Conservation (phyloP, 2,797 vertebrate genomes). For the Myotis vivesi region DNA sequence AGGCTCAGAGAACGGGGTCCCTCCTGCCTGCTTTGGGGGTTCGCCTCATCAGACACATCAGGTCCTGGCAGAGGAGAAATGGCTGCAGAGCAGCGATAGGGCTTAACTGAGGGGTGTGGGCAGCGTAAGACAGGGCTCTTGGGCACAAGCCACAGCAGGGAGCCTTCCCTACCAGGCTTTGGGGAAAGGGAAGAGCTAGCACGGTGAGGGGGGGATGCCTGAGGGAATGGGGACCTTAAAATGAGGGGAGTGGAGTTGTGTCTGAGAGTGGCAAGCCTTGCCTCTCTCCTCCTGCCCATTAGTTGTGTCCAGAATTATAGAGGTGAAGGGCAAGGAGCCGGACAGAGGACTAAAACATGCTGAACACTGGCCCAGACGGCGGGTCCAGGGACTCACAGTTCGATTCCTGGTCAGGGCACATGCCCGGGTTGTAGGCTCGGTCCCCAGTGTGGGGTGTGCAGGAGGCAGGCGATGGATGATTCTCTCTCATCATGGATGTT, state of each 20-base stretch:
- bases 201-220: neutral
- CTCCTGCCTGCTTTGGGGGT: neutral
- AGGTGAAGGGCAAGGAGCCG: neutral
- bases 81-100: neutral
- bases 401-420: too few relatives aligned
- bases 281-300: neutral
- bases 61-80: neutral
- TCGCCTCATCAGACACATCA: neutral
- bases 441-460: too few relatives aligned
- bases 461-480: too few relatives aligned
- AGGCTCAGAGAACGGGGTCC: neutral
- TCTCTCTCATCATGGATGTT: too few relatives aligned
- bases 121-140: too few relatives aligned
- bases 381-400: too few relatives aligned
- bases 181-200: too few relatives aligned
- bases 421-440: too few relatives aligned
- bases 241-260: neutral
- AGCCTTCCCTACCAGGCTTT: neutral
- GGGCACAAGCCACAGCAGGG: neutral
- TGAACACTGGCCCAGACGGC: too few relatives aligned
- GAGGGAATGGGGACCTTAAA: neutral
- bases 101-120: neutral
- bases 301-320: neutral
- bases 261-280: neutral
- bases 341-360: too few relatives aligned